These are phyloP conservation scores for Nebria ingens DNA, from an alignment of 1,140 invertebrate genomes.

Conservation along the genomic window DNA sequence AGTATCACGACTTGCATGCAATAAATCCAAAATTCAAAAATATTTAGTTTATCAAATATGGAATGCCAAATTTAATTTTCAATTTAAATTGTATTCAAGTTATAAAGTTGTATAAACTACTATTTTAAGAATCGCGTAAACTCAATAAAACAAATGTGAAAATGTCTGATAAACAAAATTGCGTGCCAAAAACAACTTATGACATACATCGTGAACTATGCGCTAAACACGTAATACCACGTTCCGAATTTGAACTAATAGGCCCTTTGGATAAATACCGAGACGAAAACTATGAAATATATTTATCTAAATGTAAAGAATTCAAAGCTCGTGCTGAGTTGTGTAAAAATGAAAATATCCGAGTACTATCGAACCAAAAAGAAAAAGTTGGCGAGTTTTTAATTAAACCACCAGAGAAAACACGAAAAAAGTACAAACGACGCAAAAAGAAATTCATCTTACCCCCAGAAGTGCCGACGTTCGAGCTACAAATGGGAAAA, in stretches of 20 bases:
- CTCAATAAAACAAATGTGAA: neutral
- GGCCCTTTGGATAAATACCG: slow-evolving; percentile 17
- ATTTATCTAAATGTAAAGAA: slow-evolving; percentile 17
- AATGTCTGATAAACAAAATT: neutral
- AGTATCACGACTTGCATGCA: too few relatives aligned
- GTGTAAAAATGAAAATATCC: slow-evolving; percentile 19
- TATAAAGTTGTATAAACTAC: too few relatives aligned
- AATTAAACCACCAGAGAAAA: slow-evolving; percentile 12
- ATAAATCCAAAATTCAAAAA: too few relatives aligned
- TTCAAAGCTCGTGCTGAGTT: slow-evolving; percentile 15
- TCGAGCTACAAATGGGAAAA: slow-evolving; percentile 13
- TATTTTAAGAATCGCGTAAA: too few relatives aligned
- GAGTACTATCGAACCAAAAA: neutral
- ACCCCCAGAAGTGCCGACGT: too few relatives aligned
- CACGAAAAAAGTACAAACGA: slow-evolving; percentile 15
- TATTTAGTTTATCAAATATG: too few relatives aligned
- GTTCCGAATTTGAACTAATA: slow-evolving; percentile 16
- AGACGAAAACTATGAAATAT: slow-evolving; percentile 21
- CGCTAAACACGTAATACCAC: neutral
- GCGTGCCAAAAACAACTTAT: neutral
- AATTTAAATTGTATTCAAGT: too few relatives aligned
- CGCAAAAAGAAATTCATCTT: slow-evolving; percentile 12
- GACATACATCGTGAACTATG: neutral
- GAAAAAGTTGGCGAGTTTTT: slow-evolving; percentile 11
- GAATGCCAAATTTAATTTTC: too few relatives aligned